These are phyloP conservation scores for Quadriops clusia DNA, from an alignment of 2,888 invertebrate genomes.

Conservation along the genomic window DNA sequence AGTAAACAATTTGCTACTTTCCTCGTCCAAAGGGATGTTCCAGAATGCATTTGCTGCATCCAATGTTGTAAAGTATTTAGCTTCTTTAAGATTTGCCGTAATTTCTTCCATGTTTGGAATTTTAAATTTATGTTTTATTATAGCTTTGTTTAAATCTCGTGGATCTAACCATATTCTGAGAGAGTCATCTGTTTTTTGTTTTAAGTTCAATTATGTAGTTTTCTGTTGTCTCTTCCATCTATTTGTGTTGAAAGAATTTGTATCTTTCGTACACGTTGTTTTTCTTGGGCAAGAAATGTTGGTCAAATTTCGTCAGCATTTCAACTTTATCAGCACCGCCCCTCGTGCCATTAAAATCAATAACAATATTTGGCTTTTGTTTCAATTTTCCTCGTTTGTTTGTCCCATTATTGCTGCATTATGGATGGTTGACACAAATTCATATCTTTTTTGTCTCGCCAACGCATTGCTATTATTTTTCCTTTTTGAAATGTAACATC, in stretches of 20 bases:
- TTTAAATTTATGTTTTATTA: constrained; percentile 11
- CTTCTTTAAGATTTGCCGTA: constrained; percentile 9
- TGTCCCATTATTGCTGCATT: too few species aligned
- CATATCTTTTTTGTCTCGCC: too few species aligned
- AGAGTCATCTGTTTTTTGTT: constrained; percentile 10
- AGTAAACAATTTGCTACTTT: constrained; percentile 18
- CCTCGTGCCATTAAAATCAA: too few species aligned
- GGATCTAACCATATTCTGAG: constrained; percentile 18
- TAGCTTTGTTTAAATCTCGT: constrained; percentile 15
- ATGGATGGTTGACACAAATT: too few species aligned
- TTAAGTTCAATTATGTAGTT: constrained; percentile 1
- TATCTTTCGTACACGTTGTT: constrained; percentile 3
- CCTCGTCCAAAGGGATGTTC: constrained; percentile 17
- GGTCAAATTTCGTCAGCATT: too few species aligned
- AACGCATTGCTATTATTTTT: too few species aligned
- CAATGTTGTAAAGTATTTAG: constrained; percentile 11
- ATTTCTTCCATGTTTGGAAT: constrained; percentile 15
- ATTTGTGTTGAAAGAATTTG: constrained; percentile 4
- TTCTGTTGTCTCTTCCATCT: background rate
- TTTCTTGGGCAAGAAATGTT: constrained; percentile 5
- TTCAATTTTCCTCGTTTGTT: too few species aligned
- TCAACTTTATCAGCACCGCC: too few species aligned
- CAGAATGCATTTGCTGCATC: constrained; percentile 20
- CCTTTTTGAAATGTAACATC: too few species aligned
- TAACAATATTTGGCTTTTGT: too few species aligned